phyloP scores from a whole-genome alignment of 37 sponge, comb jelly and placozoan genomes.

The Dysidea cf. avara region DNA sequence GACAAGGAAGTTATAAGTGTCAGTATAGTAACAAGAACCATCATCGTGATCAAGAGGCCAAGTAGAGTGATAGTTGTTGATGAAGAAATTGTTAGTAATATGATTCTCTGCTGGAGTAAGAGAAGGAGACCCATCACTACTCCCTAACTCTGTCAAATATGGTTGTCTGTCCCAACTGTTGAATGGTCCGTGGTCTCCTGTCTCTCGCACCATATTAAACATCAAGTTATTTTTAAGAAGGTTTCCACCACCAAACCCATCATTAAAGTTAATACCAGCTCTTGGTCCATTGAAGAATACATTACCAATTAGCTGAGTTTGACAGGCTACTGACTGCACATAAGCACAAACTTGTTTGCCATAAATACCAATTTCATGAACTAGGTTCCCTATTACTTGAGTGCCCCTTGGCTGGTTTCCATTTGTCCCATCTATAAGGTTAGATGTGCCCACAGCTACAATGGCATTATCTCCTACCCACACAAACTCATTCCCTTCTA shows the following conservation, averaged over 20 bases:
- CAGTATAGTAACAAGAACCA: slow-evolving; percentile 53
- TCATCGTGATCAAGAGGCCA: slow-evolving; percentile 68
- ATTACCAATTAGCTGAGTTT: slow-evolving; percentile 26
- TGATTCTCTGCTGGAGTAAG: slow-evolving; percentile 33
- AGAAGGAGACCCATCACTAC: slow-evolving; percentile 9
- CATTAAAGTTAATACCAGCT: slow-evolving; percentile 66
- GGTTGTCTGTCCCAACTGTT: slow-evolving; percentile 63
- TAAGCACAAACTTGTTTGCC: slow-evolving; percentile 56
- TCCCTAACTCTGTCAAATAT: slow-evolving; percentile 21
- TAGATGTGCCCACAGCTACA: slow-evolving; percentile 31
- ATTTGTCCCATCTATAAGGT: slow-evolving; percentile 46
- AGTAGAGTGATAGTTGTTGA: slow-evolving; percentile 49
- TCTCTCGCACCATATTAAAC: slow-evolving; percentile 64
- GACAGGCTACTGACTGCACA: slow-evolving; percentile 38
- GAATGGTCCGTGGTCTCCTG: slow-evolving; percentile 59
- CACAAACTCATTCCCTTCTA: slow-evolving; percentile 34
- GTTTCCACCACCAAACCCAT: slow-evolving; percentile 63
- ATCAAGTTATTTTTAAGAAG: slow-evolving; percentile 30
- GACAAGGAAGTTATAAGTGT: slow-evolving; percentile 52
- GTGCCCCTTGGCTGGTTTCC: slow-evolving; percentile 46
- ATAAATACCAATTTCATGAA: slow-evolving; percentile 61
- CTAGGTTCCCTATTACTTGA: slow-evolving; percentile 35
- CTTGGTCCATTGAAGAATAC: slow-evolving; percentile 64
- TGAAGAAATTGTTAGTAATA: slow-evolving; percentile 41
- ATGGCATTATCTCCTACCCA: slow-evolving; percentile 58